Evolutionary conservation across 1,140 invertebrate genomes (phyloP), one percentile per base, ranked within the genome.

Genomic region (Zaprionus camerounensis): DNA sequence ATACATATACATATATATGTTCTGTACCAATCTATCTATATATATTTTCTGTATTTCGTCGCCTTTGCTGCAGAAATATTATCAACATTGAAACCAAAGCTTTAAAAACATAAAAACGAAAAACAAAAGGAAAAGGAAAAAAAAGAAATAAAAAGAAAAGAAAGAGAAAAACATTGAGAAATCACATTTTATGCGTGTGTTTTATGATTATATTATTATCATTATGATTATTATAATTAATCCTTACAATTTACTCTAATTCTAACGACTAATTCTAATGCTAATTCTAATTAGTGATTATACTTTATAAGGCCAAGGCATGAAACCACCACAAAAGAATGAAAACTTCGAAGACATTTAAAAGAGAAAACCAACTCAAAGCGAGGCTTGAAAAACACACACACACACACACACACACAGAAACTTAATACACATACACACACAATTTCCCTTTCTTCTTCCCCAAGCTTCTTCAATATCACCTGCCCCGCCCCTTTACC

Each of bases 31-130:
- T 20, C 6, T 20, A 46, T 46, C 41, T 75, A 70, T 71, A 36
- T 53, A 55, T 59, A 67, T 58, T 67, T 67, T 67, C 55, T 67
- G 38, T 49, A 53, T 73, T 81, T 85, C 58, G 66, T 64, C 61
- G 41, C 57, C 76, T 88, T 78, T 82, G 78, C 80, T 88, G 84
- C 85, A 84, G 81, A 90, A 87, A 84, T 81, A 79, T 77, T 85
- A 80, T 56, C 26, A 72, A 66, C 69, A 85, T 80, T 90, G 85
- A 90, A 90, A 90, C 85, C 85, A 90, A 90, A 90, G 85, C 85
- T 90, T 90, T 90, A 90, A 78, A 71, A 59, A 62, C n/a, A 53
- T 49, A 71, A 65, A 72, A 24, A 26, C 3, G 65, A 49, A 59
- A 56, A 38, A 59, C 34, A 46, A 56, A 61, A n/a, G n/a, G 49